These are phyloP conservation scores for Pithys albifrons DNA, from an alignment of 2,113 vertebrate genomes.

Conservation along the genomic window DNA sequence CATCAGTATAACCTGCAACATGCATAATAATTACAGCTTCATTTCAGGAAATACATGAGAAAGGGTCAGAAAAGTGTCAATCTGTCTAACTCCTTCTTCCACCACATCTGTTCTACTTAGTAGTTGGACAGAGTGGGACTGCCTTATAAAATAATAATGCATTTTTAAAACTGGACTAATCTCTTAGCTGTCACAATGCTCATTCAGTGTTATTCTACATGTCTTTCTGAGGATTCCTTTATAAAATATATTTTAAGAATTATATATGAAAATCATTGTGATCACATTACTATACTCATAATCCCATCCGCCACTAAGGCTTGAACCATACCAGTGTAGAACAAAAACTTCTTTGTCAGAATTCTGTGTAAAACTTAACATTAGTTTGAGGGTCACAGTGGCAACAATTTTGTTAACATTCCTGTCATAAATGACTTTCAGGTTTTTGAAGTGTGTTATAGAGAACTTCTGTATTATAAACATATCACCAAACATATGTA, in stretches of 20 bases:
- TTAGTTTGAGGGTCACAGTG: background rate
- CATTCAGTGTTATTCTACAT: background rate
- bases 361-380: background rate
- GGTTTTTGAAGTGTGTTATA: background rate
- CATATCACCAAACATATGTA: background rate
- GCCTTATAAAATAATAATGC: background rate
- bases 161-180: slow-evolving; percentile 19
- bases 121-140: background rate
- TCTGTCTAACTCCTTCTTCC: background rate
- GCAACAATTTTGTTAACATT: background rate
- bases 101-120: slow-evolving; percentile 49
- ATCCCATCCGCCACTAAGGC: background rate
- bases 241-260: slow-evolving; percentile 1
- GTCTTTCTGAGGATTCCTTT: background rate
- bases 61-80: slow-evolving; percentile 35
- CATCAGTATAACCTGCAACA: slow-evolving; percentile 55
- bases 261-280: background rate
- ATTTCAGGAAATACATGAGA: slow-evolving; percentile 21
- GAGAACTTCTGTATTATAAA: background rate
- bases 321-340: background rate
- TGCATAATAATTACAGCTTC: slow-evolving; percentile 57
- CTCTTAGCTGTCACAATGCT: background rate
- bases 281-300: background rate
- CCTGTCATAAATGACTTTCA: background rate
- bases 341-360: background rate